phyloP scores from a whole-genome alignment of 2,113 vertebrate genomes.

The Cinclus cinclus region DNA sequence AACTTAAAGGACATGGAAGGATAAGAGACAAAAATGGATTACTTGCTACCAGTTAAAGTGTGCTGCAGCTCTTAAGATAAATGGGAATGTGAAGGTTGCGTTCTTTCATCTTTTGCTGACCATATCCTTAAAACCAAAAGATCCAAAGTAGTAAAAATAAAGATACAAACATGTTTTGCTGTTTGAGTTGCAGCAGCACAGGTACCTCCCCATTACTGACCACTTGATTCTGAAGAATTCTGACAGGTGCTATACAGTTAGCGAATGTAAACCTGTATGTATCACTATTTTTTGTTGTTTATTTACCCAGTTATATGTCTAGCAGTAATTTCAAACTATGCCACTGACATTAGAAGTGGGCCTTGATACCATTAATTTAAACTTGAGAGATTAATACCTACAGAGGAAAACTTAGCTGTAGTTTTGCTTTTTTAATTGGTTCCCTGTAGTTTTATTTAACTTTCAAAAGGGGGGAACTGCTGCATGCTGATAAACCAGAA shows the following conservation, averaged over 20 bases:
- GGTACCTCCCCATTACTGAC: neutral
- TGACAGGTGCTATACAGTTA: neutral
- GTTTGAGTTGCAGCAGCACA: neutral
- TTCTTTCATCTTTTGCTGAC: neutral
- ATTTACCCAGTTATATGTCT: neutral
- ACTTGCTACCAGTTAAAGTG: neutral
- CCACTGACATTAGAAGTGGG: neutral
- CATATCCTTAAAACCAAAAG: neutral
- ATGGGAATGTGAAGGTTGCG: neutral
- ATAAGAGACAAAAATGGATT: neutral
- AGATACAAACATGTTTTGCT: neutral
- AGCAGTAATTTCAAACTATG: neutral
- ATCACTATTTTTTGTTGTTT: neutral
- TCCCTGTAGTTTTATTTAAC: conserved; percentile 1
- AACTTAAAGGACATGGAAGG: neutral
- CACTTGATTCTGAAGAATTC: neutral
- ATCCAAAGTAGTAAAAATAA: neutral
- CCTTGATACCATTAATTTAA: neutral
- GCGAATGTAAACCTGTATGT: neutral
- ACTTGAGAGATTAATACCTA: neutral
- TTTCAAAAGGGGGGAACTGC: neutral
- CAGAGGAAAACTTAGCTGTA: neutral
- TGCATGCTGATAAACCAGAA: conserved; percentile 22
- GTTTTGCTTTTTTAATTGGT: neutral
- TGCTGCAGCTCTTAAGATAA: neutral